Base-by-base conservation (phyloP, 2,113 vertebrate species). In the Pseudorectes ferrugineus region DNA sequence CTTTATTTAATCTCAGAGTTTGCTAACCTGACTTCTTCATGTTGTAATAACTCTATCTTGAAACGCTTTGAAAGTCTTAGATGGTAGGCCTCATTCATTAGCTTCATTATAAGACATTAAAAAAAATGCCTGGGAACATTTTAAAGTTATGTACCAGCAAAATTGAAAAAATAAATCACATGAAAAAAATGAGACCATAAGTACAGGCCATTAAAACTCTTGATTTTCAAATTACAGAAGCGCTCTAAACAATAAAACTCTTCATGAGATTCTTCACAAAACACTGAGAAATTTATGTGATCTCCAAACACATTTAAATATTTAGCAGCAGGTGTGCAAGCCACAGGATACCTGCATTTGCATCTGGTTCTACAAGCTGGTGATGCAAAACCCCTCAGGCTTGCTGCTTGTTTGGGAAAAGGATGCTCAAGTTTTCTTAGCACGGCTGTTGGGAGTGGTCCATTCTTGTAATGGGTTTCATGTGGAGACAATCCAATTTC, bases 361-460 rank as follows among this genome's bases (percentile, higher is more conserved):
- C 96, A 95, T 94, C 97, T 98, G 97, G 65, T 82, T 94, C 94
- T 95, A 89, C 94, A 95, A 95, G 89, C 78, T 94, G 77, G 55
- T 36, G 84, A 92, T 55, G 48, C 49, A 90, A 91, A 94, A 92
- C 35, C 84, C 95, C 76, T 82, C 85, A 96, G 93, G 96, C 96
- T 94, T 86, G 79, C 77, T 23, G 77, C 89, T 94, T 85, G 38
- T 90, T 67, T 66, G 43, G 51, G 51, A 77, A 92, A 92, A 94
- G 46, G 71, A 92, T 77, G 91, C 68, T 82, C 35, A 70, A 77
- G 24, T 36, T 58, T 87, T 89, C 51, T 23, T 57, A 96, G 91
- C n/a, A 71, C 1, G 6, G 48, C 68, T 74, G 46, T n/a, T 51
- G 40, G 80, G 83, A 89, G 79, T 2, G 1, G 58, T 48, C 65